phyloP scores from a whole-genome alignment of 2,888 invertebrate genomes.

The Drosophila yooni region DNA sequence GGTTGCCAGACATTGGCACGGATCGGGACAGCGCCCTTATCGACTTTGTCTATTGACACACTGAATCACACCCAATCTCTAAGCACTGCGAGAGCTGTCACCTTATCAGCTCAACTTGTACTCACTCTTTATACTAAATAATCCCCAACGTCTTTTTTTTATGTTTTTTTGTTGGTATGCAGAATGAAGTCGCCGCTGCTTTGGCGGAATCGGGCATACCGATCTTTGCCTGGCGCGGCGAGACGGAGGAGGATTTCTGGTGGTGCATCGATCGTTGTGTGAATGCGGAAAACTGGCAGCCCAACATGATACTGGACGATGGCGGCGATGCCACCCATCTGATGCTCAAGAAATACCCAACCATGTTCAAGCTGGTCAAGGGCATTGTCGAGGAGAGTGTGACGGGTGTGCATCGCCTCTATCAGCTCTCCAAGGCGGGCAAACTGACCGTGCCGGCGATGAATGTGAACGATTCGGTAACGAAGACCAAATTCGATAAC shows the following conservation, averaged over 20 bases:
- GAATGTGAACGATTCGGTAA: conserved; percentile 99
- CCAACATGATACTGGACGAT: conserved; percentile 98
- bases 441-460: conserved; percentile 98
- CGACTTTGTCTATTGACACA: conserved; percentile 56
- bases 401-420: conserved; percentile 98
- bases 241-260: conserved; percentile 99
- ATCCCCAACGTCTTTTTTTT: not conserved
- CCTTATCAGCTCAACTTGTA: conserved; percentile 63
- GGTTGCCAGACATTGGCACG: conserved; percentile 36
- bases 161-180: conserved; percentile 13
- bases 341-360: conserved; percentile 97
- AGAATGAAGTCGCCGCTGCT: conserved; percentile 99
- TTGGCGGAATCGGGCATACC: conserved; percentile 95
- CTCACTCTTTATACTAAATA: conserved; percentile 6
- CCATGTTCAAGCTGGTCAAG: conserved; percentile 96
- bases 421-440: conserved; percentile 97
- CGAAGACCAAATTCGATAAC: conserved; percentile 99
- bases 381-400: conserved; percentile 99
- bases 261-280: conserved; percentile 99
- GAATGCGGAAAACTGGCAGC: conserved; percentile 96
- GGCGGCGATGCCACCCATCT: conserved; percentile 98
- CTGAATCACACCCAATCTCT: conserved; percentile 53
- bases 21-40: conserved; percentile 46
- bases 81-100: conserved; percentile 39
- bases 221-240: conserved; percentile 98